Base-by-base conservation (phyloP, 1,140 invertebrate species). In the Temnothorax curvispinosus region DNA sequence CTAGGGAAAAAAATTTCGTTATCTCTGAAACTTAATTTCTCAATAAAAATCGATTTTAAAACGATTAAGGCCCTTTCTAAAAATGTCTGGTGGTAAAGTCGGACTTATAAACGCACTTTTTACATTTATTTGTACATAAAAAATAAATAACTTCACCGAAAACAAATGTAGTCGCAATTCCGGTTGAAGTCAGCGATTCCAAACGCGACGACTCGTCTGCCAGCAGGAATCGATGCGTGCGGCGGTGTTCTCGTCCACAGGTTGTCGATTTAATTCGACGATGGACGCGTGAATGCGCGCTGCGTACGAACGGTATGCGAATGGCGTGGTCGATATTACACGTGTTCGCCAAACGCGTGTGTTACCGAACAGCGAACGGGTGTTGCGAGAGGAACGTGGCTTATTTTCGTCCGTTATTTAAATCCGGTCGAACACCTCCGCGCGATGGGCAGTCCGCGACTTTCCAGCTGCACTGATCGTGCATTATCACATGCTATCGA, bases 351-450 rank as follows among this genome's bases (percentile, higher is more conserved):
- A 69, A 81, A 64, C 15, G 21, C 35, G 21, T 13, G 47, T 81
- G 52, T 69, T n/a, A 52, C 21, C 35, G 35, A n/a, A 72, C 78
- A 56, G 47, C 32, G 13, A 27, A 27, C 13, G 62, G 18, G 15
- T 56, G 15, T 58, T 54, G 52, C 27, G 52, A 27, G 50, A 54
- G 35, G 5, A 32, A 15, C 21, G 38, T 27, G 65, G 38, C 67
- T 72, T 82, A 82, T 74, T 82, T 74, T 74, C 67, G 80, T 82
- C 67, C n/a, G 41, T 56, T 21, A 21, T 21, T 82, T 82, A 72
- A 82, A 82, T 82, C 67, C 80, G 41, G 11, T 56, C 80, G 32
- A 58, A 82, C 80, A 67, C 80, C 80, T 72, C 80, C 41, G 67
- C 80, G 47, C 44, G 41, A 78, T 21, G 75, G 41, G 1, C 35